Evolutionary conservation across 37 sponge, comb jelly and placozoan species (phyloP).

Genomic region (Bolinopsis microptera): DNA sequence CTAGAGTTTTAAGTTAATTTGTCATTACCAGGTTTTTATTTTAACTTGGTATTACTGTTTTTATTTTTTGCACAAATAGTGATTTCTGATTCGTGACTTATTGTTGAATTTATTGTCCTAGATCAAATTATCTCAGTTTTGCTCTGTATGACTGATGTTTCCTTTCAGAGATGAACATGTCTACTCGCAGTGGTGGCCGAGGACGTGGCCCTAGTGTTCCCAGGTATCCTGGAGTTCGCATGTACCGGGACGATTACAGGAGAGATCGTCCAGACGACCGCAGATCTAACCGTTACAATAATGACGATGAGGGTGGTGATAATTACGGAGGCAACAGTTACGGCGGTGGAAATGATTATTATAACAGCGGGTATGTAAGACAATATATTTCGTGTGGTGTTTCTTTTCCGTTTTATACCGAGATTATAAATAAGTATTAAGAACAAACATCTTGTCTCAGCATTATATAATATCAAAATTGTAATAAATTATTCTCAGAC

Average conservation of each 20-base stretch:
- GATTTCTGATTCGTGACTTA: no score
- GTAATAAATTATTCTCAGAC: no score
- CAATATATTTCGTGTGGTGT: no score
- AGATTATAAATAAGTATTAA: no score
- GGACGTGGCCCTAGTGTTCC: background rate
- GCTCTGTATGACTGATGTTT: no score
- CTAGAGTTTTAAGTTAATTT: background rate
- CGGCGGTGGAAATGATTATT: background rate
- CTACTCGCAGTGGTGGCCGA: slow-evolving; percentile 46
- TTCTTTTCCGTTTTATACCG: no score
- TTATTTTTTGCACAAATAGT: background rate
- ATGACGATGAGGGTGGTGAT: slow-evolving; percentile 24
- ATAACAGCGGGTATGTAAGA: slow-evolving; percentile 1
- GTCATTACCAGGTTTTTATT: background rate
- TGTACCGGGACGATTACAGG: slow-evolving; percentile 45
- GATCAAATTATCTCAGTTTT: no score
- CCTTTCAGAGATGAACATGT: slow-evolving; percentile 54
- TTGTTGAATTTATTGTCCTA: background rate
- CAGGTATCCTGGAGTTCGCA: slow-evolving; percentile 21
- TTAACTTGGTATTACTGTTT: background rate
- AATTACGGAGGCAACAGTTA: background rate
- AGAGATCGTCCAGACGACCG: slow-evolving; percentile 26
- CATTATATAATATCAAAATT: no score
- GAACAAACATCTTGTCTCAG: no score
- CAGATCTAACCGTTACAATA: background rate